These are phyloP conservation scores for Myotis brandtii DNA, from an alignment of 2,113 vertebrate genomes.

Conservation along the genomic window DNA sequence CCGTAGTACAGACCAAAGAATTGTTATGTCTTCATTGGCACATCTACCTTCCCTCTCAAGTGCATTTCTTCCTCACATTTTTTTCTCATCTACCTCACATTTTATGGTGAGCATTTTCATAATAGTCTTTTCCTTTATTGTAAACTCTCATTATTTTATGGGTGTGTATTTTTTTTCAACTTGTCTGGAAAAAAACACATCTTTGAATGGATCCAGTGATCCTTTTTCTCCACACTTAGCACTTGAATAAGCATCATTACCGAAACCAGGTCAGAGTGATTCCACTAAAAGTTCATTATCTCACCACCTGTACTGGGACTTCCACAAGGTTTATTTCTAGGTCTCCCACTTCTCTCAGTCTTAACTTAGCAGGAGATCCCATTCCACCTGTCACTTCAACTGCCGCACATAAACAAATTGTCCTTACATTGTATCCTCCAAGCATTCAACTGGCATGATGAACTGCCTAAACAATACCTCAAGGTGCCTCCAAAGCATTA, in stretches of 20 bases:
- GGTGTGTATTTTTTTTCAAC: neutral
- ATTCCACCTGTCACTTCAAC: neutral
- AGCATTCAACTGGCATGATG: neutral
- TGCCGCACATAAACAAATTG: neutral
- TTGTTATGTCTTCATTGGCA: neutral
- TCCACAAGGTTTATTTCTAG: neutral
- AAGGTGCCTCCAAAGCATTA: neutral
- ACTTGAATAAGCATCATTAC: too few relatives aligned
- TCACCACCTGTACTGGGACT: accelerated
- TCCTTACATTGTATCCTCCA: neutral
- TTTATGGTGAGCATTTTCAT: neutral
- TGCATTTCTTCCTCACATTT: neutral
- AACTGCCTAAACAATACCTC: neutral
- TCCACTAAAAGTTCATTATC: neutral
- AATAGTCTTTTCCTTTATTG: neutral
- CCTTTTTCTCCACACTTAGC: neutral
- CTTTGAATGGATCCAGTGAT: neutral
- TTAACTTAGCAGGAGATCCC: neutral
- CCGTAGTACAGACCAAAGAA: neutral
- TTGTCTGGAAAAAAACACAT: neutral
- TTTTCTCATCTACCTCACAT: neutral
- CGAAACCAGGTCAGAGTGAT: neutral
- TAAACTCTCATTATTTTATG: neutral
- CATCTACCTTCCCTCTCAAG: neutral
- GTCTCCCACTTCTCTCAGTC: neutral